Evolutionary conservation across 2,888 invertebrate genomes (phyloP).

Genomic region (Lasioglossum morio): DNA sequence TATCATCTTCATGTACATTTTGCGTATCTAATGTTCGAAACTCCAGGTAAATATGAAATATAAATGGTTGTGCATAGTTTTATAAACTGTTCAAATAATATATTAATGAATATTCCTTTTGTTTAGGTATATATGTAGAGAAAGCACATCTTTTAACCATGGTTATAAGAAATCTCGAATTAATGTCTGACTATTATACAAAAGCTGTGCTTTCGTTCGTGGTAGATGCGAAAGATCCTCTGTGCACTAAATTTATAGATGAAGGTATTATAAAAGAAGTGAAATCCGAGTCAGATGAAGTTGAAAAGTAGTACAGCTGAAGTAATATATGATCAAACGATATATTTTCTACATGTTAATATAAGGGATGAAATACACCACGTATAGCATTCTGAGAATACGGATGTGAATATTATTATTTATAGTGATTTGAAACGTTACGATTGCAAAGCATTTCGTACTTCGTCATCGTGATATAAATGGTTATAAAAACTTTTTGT

Average conservation of each 20-base stretch:
- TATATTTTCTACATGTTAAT: conserved; percentile 27
- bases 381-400: conserved; percentile 2
- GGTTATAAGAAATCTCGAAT: conserved; percentile 95
- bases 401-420: not conserved
- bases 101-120: conserved; percentile 18
- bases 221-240: conserved; percentile 90
- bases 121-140: conserved; percentile 91
- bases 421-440: not conserved
- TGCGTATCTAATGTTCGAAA: conserved; percentile 91
- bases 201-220: conserved; percentile 93
- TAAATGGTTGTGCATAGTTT: not conserved
- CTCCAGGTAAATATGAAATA: conserved; percentile 86
- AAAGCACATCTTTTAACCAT: conserved; percentile 94
- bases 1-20: conserved; percentile 98
- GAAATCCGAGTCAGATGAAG: conserved; percentile 25
- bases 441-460: conserved; percentile 2
- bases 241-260: conserved; percentile 89
- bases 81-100: too few relatives aligned
- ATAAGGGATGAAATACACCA: not conserved
- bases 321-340: conserved; percentile 3
- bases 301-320: conserved; percentile 27
- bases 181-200: conserved; percentile 93
- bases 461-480: not conserved
- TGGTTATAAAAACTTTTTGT: not conserved
- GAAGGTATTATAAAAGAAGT: conserved; percentile 85